Conservation (phyloP, 1,140 invertebrate genomes). For the Metaphire vulgaris region DNA sequence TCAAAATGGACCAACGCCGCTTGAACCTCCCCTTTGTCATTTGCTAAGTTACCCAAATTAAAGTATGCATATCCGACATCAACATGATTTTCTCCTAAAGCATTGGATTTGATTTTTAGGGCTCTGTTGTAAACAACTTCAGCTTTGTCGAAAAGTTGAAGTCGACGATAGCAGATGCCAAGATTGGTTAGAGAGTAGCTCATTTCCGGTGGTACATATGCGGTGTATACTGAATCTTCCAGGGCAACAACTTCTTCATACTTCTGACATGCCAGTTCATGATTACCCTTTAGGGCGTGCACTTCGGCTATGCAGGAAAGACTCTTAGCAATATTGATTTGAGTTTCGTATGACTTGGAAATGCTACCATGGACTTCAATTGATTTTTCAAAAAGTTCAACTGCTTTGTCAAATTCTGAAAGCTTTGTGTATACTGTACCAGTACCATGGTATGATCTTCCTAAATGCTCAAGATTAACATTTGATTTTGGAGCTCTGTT, state of each 20-base stretch:
- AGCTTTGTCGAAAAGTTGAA: not conserved
- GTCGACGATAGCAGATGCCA: not conserved
- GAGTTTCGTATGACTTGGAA: not conserved
- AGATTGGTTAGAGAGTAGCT: not conserved
- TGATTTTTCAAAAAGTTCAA: not conserved
- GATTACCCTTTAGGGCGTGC: not conserved
- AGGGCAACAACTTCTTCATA: not conserved
- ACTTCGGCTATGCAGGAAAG: not conserved
- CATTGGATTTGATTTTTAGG: not conserved
- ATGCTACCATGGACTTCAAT: not conserved
- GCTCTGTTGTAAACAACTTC: not conserved
- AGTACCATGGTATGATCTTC: not conserved
- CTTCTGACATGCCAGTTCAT: not conserved
- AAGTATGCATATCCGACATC: not conserved
- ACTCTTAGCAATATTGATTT: not conserved
- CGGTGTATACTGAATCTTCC: not conserved
- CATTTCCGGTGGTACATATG: not conserved
- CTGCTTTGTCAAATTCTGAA: not conserved
- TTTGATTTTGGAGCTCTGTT: not conserved
- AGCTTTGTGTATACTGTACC: not conserved
- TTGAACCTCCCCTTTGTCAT: not conserved
- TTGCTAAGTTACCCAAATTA: not conserved
- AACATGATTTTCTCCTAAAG: not conserved
- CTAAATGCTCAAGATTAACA: not conserved
- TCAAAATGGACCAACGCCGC: not conserved